A percentile compares a stretch with the other conserved stretches of the same genome.
These are phyloP conservation scores for Willisornis vidua DNA, from an alignment of 2,113 vertebrate species.

Conservation along the genomic window DNA sequence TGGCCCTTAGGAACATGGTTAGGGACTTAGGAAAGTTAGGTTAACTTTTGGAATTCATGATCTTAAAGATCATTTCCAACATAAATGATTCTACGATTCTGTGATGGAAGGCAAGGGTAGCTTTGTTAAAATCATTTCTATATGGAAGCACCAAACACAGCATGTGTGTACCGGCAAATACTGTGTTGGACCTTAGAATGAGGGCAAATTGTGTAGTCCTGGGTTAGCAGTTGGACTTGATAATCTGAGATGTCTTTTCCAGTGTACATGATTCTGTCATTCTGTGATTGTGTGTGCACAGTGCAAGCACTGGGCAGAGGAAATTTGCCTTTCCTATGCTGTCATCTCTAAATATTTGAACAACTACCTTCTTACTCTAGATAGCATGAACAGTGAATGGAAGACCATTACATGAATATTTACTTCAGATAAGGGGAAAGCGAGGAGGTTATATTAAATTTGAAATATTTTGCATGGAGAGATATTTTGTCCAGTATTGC, in stretches of 20 bases:
- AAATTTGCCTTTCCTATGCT: background rate
- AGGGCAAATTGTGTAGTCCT: background rate
- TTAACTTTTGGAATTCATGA: background rate
- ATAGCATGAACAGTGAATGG: background rate
- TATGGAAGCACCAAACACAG: background rate
- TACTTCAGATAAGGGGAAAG: background rate
- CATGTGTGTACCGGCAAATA: background rate
- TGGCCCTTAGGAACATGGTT: background rate
- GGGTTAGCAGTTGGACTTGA: background rate
- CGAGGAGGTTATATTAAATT: background rate
- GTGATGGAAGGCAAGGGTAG: background rate
- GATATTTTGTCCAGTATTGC: background rate
- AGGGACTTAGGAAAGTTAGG: background rate
- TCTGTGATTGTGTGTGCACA: background rate
- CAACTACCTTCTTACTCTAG: background rate
- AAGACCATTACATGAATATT: background rate
- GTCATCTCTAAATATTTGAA: background rate
- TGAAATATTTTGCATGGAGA: background rate
- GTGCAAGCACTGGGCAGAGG: fast-evolving
- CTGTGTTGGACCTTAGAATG: background rate
- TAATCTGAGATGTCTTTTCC: background rate
- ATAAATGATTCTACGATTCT: background rate
- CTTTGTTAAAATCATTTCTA: background rate
- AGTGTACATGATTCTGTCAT: background rate
- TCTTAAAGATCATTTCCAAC: background rate